These are phyloP conservation scores for Glaucidium brasilianum DNA, from an alignment of 2,113 vertebrate genomes.

Conservation along the genomic window DNA sequence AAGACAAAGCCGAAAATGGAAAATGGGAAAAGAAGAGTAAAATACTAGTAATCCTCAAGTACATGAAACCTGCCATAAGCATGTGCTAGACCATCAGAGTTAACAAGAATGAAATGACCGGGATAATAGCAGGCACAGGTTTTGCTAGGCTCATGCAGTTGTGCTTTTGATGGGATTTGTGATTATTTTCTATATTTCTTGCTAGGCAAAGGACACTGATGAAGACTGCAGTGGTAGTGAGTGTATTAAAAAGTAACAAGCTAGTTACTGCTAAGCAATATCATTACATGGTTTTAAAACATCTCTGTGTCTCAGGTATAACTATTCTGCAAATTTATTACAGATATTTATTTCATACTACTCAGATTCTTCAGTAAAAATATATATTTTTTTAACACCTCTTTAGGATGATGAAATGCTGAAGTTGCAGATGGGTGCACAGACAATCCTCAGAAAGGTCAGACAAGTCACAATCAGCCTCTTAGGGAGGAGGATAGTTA, in stretches of 20 bases:
- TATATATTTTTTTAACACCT: not conserved
- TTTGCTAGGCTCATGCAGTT: not conserved
- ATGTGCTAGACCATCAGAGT: not conserved
- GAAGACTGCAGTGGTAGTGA: not conserved
- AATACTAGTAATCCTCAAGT: not conserved
- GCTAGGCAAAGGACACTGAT: not conserved
- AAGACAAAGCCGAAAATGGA: not conserved
- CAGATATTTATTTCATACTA: not conserved
- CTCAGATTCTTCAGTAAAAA: not conserved
- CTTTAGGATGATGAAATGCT: not conserved
- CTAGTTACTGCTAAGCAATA: not conserved
- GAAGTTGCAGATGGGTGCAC: not conserved
- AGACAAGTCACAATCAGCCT: not conserved
- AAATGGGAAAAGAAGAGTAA: not conserved
- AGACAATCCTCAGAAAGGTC: not conserved
- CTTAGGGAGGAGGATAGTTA: not conserved
- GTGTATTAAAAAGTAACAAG: not conserved
- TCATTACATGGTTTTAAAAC: not conserved
- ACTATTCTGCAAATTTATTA: not conserved
- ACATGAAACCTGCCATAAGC: not conserved
- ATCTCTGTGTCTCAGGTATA: not conserved
- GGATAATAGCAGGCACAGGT: not conserved
- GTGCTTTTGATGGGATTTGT: not conserved
- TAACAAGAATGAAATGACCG: not conserved
- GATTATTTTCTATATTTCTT: not conserved